Evolutionary conservation across 2,113 vertebrate genomes (phyloP).

Genomic region (Passer domesticus): DNA sequence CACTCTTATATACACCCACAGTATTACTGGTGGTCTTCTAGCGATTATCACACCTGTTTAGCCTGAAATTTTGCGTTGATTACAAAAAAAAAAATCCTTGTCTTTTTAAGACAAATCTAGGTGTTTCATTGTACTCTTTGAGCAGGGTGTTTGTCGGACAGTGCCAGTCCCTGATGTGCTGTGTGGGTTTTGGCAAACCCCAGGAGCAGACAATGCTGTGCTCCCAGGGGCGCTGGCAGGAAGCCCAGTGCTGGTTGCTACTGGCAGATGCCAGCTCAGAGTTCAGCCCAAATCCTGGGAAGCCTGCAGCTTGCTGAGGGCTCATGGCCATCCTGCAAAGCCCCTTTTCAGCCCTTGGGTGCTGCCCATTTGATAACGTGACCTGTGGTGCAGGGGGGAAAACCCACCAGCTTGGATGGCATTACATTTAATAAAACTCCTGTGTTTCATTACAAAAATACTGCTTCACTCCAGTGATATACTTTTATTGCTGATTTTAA

Average conservation of each 20-base stretch:
- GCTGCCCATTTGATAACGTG: not conserved
- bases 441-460: not conserved
- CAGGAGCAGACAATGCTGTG: not conserved
- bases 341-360: not conserved
- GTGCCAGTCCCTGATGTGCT: accelerated
- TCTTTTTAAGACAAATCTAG: not conserved
- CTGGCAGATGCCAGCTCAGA: not conserved
- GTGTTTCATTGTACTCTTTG: not conserved
- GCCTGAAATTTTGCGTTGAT: not conserved
- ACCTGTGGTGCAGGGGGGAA: not conserved
- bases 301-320: not conserved
- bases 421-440: not conserved
- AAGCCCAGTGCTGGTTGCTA: accelerated
- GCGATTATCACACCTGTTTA: not conserved
- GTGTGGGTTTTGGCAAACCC: not conserved
- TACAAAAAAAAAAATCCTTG: not conserved
- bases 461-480: not conserved
- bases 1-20: not conserved
- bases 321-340: not conserved
- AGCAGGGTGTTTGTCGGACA: not conserved
- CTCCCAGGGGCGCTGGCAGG: accelerated
- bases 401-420: not conserved
- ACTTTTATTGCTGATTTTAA: not conserved
- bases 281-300: not conserved
- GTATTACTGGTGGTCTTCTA: not conserved